Evolutionary conservation across 2,113 vertebrate species (phyloP), one percentile per base, ranked within the genome.

Genomic region (Poeciliopsis prolifica): DNA sequence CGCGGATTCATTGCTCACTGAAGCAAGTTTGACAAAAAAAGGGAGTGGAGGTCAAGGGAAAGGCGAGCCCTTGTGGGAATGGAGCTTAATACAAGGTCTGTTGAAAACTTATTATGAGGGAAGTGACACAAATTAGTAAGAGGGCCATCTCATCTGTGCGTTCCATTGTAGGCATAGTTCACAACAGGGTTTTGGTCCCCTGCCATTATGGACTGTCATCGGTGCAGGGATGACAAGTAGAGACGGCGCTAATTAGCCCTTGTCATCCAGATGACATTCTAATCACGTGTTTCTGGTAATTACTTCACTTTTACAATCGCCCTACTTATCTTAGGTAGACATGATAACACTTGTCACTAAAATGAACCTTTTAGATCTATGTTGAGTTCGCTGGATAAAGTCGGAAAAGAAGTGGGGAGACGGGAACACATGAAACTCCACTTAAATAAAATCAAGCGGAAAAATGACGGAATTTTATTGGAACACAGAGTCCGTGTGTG

Each of bases 221-320:
- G 62, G 83, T 84, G 84, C 83, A 84, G 3, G 48, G 80, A 86
- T 87, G 91, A 91, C 64, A 74, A 90, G 91, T 77, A 77, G 78
- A 87, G 92, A 90, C 92, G 81, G 79, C 86, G 79, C 82, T 94
- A 94, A 94, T 95, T 95, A 94, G 91, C 86, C 88, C 89, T 61
- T 89, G 93, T 93, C 93, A 92, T 85, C 75, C 77, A 81, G 84
- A 91, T 93, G 92, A 94, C 92, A 94, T 93, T 88, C 87, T 93
- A 93, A 94, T 94, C 93, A 93, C 87, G 89, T 91, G 88, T 84
- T 91, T 88, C 78, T 84, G 90, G 91, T 94, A 94, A 94, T 94
- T 93, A 94, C 91, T 89, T 89, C 78, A 84, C 87, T 91, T 92
- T 91, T 78, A 92, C 74, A 76, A 90, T 92, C 85, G 82, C 74